Evolutionary conservation across 1,140 invertebrate genomes (phyloP), one percentile per base, ranked within the genome.

Genomic region (Camponotus vicinus): DNA sequence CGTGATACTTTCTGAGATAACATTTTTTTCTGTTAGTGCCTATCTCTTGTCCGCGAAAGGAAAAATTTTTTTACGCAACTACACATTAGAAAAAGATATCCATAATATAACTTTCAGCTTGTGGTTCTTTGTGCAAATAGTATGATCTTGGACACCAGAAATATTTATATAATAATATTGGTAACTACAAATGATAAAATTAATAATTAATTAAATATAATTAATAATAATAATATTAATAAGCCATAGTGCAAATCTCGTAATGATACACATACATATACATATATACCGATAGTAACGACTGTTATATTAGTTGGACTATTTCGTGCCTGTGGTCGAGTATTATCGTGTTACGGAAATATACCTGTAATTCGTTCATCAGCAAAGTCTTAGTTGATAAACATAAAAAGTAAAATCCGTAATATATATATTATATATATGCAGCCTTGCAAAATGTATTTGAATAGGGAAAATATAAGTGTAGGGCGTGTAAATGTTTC

Each of bases 271-370:
- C 82, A 86, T 63, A 45, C 37, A 70, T 21, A 80, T 75, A 87
- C 67, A 82, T 42, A 45, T 71, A 86, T 78, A 88, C 34, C 64
- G 66, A 87, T 89, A 87, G 69, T 80, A 86, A 87, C 85, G 78
- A 90, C 85, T 89, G 77, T 79, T 86, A 67, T 52, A 52, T 92
- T 92, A 89, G 85, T 84, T 91, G 82, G 63, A 90, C 88, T 91
- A 85, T 89, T 90, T 91, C 91, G 91, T 92, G 91, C 91, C 91
- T 92, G 73, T 90, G 82, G 88, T 91, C 70, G 69, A 82, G 77
- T 52, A 89, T 89, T 83, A 86, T 66, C 64, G 21, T 67, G 11
- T 77, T 52, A 63, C 87, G 49, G 70, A 86, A 61, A 66, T 70
- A 73, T 73, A 73, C 18, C 5, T 83, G 40, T 73, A 61, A 63